Base-by-base conservation (phyloP, 2,113 vertebrate genomes). In the Rhinoptilus africanus region DNA sequence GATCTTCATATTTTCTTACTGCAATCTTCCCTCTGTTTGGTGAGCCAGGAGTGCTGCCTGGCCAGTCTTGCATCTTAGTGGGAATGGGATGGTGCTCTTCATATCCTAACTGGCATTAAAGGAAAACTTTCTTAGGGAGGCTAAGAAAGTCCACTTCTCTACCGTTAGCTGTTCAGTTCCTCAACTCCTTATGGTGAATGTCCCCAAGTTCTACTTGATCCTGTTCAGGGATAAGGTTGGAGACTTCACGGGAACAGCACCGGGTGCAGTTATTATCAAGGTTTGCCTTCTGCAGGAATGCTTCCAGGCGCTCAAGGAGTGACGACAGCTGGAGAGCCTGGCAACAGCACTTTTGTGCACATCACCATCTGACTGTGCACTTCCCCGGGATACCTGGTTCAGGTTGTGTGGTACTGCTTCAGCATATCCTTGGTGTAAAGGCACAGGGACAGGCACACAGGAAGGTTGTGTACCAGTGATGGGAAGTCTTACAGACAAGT, bases 181-280 rank as follows among this genome's bases (percentile, higher is more conserved):
- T 81, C 6, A 7, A 8, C 63, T 50, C 8, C 2, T 3, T 30
- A 5, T 0, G 0, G 47, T 27, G 57, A n/a, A 27, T 28, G 28
- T 54, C 47, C 43, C 22, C 14, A 43, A 68, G n/a, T 37, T 45
- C 11, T 74, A 8, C n/a, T 50, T 24, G 43, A 19, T 27, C 28
- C 57, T 76, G 28, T 4, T 2, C 22, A 39, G 57, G 53, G 57
- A 73, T 24, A 63, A 54, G 24, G 10, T 51, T 50, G 22, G 53
- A 64, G 57, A 20, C 20, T 75, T 80, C 39, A 23, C 7, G 35
- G 50, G 39, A 73, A 5, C 35, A 80, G 1, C 28, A 3, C 12
- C 45, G 67, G 39, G 13, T 76, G 62, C 34, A 5, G 57, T 68
- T 64, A 6, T 10, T 66, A 51, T 6, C 32, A 37, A 64, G 76